Percentiles rank a stretch among this genome's conserved stretches.
phyloP scores from a whole-genome alignment of 2,113 vertebrate genomes.

The Polypterus bichir region DNA sequence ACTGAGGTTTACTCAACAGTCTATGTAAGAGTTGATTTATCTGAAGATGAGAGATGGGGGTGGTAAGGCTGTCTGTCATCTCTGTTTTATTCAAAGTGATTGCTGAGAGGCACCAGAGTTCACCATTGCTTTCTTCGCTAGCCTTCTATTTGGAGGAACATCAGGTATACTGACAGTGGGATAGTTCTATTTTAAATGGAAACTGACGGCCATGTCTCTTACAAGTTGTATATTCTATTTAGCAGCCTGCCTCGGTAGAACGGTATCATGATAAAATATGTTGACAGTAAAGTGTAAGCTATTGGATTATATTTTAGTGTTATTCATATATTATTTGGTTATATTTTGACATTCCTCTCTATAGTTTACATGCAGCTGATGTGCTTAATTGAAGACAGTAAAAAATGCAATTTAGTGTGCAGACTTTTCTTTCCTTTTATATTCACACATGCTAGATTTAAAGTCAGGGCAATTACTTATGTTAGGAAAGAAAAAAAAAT shows the following conservation, averaged over 20 bases:
- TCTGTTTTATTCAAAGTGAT: conserved; percentile 39
- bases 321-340: not conserved
- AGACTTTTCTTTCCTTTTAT: too few relatives aligned
- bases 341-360: not conserved
- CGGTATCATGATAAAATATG: conserved; percentile 30
- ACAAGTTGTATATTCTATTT: conserved; percentile 27
- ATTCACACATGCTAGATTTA: too few relatives aligned
- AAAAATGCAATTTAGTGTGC: not conserved
- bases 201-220: conserved; percentile 37
- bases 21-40: conserved; percentile 32
- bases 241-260: conserved; percentile 26
- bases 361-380: not conserved
- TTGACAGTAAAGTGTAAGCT: not conserved
- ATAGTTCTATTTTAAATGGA: conserved; percentile 36
- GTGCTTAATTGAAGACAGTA: not conserved
- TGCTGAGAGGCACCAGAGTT: conserved; percentile 36
- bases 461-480: too few relatives aligned
- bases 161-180: conserved; percentile 9
- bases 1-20: conserved; percentile 17
- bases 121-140: conserved; percentile 37
- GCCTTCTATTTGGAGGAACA: conserved; percentile 5
- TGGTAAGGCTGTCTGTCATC: conserved; percentile 35
- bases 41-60: conserved; percentile 41
- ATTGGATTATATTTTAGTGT: not conserved
- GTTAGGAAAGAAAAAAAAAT: not conserved